Evolutionary conservation across 2,113 vertebrate genomes (phyloP), one percentile per base, ranked within the genome.

Genomic region (Pelvicachromis taeniatus): DNA sequence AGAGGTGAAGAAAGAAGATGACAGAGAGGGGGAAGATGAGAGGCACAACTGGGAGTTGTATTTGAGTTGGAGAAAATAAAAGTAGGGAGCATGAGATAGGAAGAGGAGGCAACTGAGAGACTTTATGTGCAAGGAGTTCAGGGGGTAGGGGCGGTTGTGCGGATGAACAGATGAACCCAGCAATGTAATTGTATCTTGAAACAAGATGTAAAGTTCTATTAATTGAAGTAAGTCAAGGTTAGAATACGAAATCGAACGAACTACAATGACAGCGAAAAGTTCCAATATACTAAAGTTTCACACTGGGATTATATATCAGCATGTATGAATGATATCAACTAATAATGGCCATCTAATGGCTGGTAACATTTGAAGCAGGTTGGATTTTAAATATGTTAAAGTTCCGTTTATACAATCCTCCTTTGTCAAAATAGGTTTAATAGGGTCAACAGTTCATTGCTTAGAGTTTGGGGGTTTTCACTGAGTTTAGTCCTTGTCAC

Each of bases 51-150:
- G 52, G 80, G 83, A 77, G 87, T 80, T 87, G 55, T 59, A 89
- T 85, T 83, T 78, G 77, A 90, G 70, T 48, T 2, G 6, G 56
- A 90, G 53, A 85, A 87, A 88, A 91, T 84, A 68, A 78, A 77
- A 89, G 80, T 2, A 33, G 35, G 40, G 35, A 78, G 77, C 53
- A 70, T 54, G 53, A 87, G 61, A 68, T 61, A 78, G 58, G 31
- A 53, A 77, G 21, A 78, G 38, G 80, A 86, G 70, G 83, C 82
- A 70, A 89, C 63, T 65, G 77, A 88, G 73, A 75, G 59, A 54
- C 9, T 63, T 59, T 52, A 19, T 26, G 21, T 48, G 81, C 10
- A 26, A 77, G 53, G 50, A 52, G 40, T 33, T 33, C 2, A 53
- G 33, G 12, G 48, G 17, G 40, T 38, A 40, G 23, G 53, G 19